These are phyloP conservation scores for Coptodon rendalli DNA, from an alignment of 2,113 vertebrate species.

Conservation along the genomic window DNA sequence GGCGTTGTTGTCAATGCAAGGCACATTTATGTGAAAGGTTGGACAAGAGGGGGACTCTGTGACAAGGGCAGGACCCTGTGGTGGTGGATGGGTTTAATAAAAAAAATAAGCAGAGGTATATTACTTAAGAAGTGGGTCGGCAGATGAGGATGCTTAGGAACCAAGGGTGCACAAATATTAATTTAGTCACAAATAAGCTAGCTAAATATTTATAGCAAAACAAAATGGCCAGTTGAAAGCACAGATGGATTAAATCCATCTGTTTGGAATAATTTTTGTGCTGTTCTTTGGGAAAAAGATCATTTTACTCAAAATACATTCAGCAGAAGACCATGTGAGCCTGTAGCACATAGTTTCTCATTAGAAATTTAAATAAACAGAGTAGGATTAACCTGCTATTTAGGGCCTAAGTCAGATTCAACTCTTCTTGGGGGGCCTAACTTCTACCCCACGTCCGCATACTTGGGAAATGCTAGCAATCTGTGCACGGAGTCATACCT, in stretches of 20 bases:
- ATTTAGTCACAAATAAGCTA: neutral
- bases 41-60: too few species aligned
- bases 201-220: neutral
- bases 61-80: neutral
- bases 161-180: neutral
- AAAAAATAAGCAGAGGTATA: neutral
- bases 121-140: neutral
- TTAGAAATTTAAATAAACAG: neutral
- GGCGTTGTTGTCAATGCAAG: neutral
- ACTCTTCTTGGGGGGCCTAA: neutral
- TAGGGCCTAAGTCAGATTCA: neutral
- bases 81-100: neutral
- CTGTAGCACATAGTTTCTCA: neutral
- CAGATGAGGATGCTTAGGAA: neutral
- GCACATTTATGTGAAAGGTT: neutral
- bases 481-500: neutral
- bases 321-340: neutral
- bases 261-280: neutral
- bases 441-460: neutral
- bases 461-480: neutral
- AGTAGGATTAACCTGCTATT: neutral
- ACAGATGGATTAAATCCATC: neutral
- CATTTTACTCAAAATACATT: neutral
- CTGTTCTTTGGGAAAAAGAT: neutral
- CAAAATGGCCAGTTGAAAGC: neutral